Base-by-base conservation (phyloP, 2,888 invertebrate genomes). In the Parnassius smintheus region DNA sequence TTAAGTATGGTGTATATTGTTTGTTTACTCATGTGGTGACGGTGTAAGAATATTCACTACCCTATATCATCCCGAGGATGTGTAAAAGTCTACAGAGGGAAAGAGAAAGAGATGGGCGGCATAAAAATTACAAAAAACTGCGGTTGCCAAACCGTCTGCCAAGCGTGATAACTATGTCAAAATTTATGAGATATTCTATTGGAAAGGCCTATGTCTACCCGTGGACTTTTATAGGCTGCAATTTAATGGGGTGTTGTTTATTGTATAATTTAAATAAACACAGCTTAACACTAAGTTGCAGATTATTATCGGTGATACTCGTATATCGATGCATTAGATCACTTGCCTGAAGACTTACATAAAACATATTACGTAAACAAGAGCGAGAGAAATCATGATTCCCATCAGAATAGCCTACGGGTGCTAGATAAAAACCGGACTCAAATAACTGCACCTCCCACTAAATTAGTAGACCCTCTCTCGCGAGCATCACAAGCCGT, bases 331-430 rank as follows among this genome's bases (percentile, higher is more conserved):
- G 25, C 45, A 49, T 49, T 9, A 49, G 50, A 59, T 9, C 44
- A 54, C 74, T 71, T 71, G 69, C 69, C 68, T 66, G 68, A 67
- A 70, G 69, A 72, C 74, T 63, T 58, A 72, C 74, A 62, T 58
- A 12, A 49, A 65, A 65, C 67, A 69, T 71, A 76, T 80, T 78
- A 78, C 74, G 71, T 72, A 75, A 71, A 74, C 72, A 70, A 68
- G 67, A 72, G 68, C 64, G 71, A 72, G 49, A 18, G 18, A 73
- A 73, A 77, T 74, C 74, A 73, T 74, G 71, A 71, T 71, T 69
- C 69, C 70, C 69, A 71, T 77, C 71, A 70, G 70, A 71, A 67
- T 64, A 71, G 70, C 69, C 70, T 61, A 66, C 68, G 70, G 71
- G 64, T 66, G 68, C 70, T 65, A 63, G 59, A 75, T 67, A 66